A percentile compares a stretch with the other conserved stretches of the same genome.
Evolutionary conservation across 2,113 vertebrate genomes (phyloP).

Genomic region (Triplophysa tibetana): DNA sequence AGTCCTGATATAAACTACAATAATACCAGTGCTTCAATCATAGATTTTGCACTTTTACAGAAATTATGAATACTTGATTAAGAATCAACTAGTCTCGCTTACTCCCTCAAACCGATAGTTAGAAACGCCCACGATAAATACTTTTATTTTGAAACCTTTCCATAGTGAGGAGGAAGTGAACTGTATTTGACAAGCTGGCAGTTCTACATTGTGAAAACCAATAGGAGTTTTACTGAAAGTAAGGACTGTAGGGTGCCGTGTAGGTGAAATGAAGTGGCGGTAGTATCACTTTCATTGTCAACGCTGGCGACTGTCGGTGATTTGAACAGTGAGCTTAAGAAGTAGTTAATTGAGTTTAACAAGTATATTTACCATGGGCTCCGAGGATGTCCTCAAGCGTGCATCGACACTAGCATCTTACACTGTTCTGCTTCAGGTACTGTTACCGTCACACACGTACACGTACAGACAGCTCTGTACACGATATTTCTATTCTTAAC

Average conservation of each 20-base stretch:
- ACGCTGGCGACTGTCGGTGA: not conserved
- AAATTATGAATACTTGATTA: not conserved
- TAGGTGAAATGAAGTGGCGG: not conserved
- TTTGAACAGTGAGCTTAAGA: not conserved
- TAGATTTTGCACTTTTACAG: not conserved
- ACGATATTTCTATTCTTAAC: not conserved
- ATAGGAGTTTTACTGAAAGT: not conserved
- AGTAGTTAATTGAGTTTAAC: not conserved
- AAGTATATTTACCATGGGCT: slow-evolving; percentile 64
- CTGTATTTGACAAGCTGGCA: not conserved
- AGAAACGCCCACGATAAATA: slow-evolving; percentile 2
- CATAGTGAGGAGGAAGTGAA: slow-evolving; percentile 16
- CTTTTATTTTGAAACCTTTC: slow-evolving; percentile 47
- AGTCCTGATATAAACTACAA: not conserved
- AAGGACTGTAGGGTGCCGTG: not conserved
- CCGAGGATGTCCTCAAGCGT: slow-evolving; percentile 68
- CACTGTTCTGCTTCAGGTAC: slow-evolving; percentile 76
- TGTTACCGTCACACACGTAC: not conserved
- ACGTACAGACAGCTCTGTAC: not conserved
- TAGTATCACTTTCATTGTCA: not conserved
- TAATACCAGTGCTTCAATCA: no score
- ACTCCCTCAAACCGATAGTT: not conserved
- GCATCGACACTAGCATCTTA: slow-evolving; percentile 74
- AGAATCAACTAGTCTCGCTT: not conserved
- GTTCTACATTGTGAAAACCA: not conserved